Conservation (phyloP, 2,113 vertebrate species). For the Uria aalge region DNA sequence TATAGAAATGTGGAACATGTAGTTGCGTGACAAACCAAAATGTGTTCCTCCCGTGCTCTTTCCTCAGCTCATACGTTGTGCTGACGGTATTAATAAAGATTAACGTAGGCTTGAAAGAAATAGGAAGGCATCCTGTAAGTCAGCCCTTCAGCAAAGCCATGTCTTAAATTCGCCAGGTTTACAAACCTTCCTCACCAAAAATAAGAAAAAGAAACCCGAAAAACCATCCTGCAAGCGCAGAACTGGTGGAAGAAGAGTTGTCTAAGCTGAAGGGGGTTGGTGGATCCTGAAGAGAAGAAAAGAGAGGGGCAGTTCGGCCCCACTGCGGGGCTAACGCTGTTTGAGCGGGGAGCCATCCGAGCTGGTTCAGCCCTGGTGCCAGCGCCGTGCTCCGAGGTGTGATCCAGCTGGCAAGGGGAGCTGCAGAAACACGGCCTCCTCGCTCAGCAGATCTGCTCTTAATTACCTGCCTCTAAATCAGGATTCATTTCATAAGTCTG, state of each 20-base stretch:
- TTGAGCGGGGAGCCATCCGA: neutral
- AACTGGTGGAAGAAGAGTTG: neutral
- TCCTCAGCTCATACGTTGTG: neutral
- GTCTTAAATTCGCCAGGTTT: neutral
- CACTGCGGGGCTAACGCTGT: neutral
- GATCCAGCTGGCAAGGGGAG: slow-evolving; percentile 23
- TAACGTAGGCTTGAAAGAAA: slow-evolving; percentile 35
- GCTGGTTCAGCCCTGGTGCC: neutral
- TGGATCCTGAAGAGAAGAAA: neutral
- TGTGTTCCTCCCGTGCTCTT: neutral
- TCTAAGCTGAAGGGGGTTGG: neutral
- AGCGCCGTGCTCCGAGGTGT: fast-evolving
- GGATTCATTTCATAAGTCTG: slow-evolving; percentile 3
- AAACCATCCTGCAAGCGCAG: neutral
- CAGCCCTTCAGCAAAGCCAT: neutral
- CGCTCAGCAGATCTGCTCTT: slow-evolving; percentile 48
- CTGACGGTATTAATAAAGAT: slow-evolving; percentile 41
- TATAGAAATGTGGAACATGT: neutral
- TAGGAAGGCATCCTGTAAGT: neutral
- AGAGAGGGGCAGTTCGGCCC: neutral
- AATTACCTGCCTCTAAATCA: slow-evolving; percentile 51
- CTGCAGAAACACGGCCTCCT: neutral
- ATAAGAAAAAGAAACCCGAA: neutral
- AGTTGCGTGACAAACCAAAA: neutral
- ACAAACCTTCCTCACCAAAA: neutral